Conservation (phyloP, 2,888 invertebrate genomes). For the Myathropa florea region DNA sequence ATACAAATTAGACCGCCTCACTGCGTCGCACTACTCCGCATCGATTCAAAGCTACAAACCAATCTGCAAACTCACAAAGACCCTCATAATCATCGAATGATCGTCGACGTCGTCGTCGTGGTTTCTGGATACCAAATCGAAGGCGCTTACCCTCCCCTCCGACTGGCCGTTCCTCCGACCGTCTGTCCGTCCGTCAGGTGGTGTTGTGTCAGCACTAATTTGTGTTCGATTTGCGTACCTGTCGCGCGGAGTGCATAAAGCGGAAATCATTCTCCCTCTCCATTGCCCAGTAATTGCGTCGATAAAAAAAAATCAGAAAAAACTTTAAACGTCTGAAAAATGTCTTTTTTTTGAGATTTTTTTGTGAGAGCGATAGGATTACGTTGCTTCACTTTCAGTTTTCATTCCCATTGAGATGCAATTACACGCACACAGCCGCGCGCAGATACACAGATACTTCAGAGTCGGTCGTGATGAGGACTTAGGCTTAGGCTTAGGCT, state of each 20-base stretch:
- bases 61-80: not conserved
- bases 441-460: not conserved
- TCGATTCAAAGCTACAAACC: not conserved
- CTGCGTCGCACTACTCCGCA: not conserved
- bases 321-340: constrained; percentile 44
- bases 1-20: constrained; percentile 62
- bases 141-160: not conserved
- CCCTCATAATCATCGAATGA: not conserved
- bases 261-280: constrained; percentile 47
- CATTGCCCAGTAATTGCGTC: constrained; percentile 15
- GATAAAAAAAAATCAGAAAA: constrained; percentile 13
- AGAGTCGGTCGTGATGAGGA: not conserved
- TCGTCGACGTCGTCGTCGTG: not conserved
- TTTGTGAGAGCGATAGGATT: constrained; percentile 24
- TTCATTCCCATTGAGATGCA: constrained; percentile 52
- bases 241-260: constrained; percentile 22
- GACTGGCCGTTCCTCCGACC: not conserved
- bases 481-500: constrained; percentile 28
- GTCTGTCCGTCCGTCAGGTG: not conserved
- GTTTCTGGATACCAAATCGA: not conserved
- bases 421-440: not conserved
- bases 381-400: constrained; percentile 65
- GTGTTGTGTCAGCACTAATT: constrained; percentile 49
- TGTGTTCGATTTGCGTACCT: constrained; percentile 51
- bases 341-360: constrained; percentile 27